A percentile compares a stretch with the other conserved stretches of the same genome.
These are phyloP conservation scores for Apamea anceps DNA, from an alignment of 2,888 invertebrate species.

Conservation along the genomic window DNA sequence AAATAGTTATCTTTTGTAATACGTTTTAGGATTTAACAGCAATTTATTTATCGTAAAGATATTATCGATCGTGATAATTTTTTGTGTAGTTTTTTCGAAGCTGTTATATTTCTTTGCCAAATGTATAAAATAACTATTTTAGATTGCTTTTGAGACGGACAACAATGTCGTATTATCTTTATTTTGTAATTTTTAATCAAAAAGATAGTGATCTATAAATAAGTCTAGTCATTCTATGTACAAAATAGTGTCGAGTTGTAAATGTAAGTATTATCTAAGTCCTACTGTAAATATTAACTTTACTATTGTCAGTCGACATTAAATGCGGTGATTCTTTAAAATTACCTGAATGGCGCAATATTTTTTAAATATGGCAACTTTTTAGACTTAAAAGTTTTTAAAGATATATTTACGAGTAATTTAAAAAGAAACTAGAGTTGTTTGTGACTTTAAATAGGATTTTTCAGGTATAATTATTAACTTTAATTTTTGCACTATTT, in stretches of 20 bases:
- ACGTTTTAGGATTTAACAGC: conserved; percentile 1
- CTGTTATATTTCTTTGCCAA: not conserved
- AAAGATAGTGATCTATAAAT: conserved; percentile 65
- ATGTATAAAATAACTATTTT: conserved; percentile 16
- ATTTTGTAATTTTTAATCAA: conserved; percentile 38
- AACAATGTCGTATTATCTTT: conserved; percentile 15
- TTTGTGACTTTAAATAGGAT: not conserved
- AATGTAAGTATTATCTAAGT: conserved; percentile 68
- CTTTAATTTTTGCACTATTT: not conserved
- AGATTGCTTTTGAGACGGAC: conserved; percentile 7
- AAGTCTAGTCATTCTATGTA: conserved; percentile 88
- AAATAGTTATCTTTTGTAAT: conserved; percentile 34
- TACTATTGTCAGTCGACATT: conserved; percentile 63
- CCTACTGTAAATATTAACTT: conserved; percentile 73
- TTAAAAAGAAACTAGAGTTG: not conserved
- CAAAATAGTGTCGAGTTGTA: conserved; percentile 80
- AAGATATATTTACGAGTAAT: not conserved
- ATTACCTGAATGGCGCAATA: not conserved
- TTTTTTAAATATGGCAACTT: not conserved
- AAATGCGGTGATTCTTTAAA: conserved; percentile 32
- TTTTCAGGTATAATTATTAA: not conserved
- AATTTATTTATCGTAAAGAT: not conserved
- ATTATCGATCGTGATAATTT: conserved; percentile 8
- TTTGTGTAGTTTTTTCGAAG: conserved; percentile 13
- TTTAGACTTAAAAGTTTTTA: not conserved